These are phyloP conservation scores for Ceyx melanurus DNA, from an alignment of 2,113 vertebrate genomes.

Conservation along the genomic window DNA sequence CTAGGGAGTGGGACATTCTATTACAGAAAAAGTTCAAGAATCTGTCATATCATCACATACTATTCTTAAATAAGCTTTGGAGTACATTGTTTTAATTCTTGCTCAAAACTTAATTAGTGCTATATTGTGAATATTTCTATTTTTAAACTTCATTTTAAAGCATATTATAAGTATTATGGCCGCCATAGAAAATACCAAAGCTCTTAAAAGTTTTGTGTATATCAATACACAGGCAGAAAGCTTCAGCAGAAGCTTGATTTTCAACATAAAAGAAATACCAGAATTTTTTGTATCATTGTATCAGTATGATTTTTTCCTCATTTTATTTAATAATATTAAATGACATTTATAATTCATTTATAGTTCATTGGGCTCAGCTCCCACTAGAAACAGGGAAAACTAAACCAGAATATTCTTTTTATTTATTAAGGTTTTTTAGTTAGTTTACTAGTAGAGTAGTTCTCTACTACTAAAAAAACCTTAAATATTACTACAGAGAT, in stretches of 20 bases:
- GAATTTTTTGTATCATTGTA: neutral
- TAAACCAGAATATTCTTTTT: neutral
- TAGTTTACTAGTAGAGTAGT: neutral
- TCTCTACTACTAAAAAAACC: too few relatives aligned
- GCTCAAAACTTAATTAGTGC: neutral
- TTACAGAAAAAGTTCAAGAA: neutral
- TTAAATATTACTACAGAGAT: too few relatives aligned
- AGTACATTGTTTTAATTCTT: neutral
- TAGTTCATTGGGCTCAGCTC: neutral
- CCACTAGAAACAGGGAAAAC: neutral
- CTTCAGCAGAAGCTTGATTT: neutral
- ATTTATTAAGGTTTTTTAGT: too few relatives aligned
- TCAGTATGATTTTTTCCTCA: neutral
- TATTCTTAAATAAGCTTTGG: slow-evolving; percentile 10
- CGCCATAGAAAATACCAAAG: neutral
- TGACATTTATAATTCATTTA: neutral
- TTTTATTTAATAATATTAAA: neutral
- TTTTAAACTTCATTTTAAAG: neutral
- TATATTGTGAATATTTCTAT: neutral
- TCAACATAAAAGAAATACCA: neutral
- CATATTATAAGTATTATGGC: neutral
- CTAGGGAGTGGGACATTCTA: neutral
- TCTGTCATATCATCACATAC: neutral
- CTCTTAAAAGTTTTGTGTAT: neutral
- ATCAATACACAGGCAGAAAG: neutral